These are phyloP conservation scores for Gambelia wislizenii DNA, from an alignment of 2,797 vertebrate genomes.

Conservation along the genomic window DNA sequence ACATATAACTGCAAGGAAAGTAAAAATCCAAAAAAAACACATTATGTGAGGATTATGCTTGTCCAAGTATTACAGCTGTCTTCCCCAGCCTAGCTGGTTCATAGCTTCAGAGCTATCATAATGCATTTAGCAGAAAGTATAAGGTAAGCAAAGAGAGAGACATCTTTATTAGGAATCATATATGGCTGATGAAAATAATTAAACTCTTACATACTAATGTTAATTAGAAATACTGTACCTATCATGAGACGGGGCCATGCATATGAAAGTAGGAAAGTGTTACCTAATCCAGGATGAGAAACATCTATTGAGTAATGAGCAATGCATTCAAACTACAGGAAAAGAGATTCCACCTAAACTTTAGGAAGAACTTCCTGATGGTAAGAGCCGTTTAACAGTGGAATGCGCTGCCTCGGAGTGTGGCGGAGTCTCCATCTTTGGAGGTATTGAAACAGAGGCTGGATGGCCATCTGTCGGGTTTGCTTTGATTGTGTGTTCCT, in stretches of 20 bases:
- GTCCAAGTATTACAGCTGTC: neutral
- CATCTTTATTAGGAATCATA: neutral
- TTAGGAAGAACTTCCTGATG: too few species aligned
- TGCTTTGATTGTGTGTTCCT: too few species aligned
- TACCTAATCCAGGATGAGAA: neutral
- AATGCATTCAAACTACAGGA: too few species aligned
- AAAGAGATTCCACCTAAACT: too few species aligned
- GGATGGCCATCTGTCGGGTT: too few species aligned
- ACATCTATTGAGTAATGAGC: too few species aligned
- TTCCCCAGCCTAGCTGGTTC: neutral
- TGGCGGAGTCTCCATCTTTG: too few species aligned
- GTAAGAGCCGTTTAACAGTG: too few species aligned
- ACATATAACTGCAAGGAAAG: neutral
- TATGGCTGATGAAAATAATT: neutral
- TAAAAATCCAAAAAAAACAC: neutral
- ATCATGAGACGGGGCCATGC: neutral
- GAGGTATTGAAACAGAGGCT: too few species aligned
- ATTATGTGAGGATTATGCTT: neutral
- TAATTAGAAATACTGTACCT: conserved; percentile 18
- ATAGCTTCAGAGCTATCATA: neutral
- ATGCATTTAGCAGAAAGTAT: neutral
- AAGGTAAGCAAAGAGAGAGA: conserved; percentile 26
- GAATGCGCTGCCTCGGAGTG: too few species aligned
- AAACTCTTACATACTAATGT: neutral
- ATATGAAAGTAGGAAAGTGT: neutral